These are phyloP conservation scores for Tragopan temminckii DNA, from an alignment of 2,797 vertebrate species.

Conservation along the genomic window DNA sequence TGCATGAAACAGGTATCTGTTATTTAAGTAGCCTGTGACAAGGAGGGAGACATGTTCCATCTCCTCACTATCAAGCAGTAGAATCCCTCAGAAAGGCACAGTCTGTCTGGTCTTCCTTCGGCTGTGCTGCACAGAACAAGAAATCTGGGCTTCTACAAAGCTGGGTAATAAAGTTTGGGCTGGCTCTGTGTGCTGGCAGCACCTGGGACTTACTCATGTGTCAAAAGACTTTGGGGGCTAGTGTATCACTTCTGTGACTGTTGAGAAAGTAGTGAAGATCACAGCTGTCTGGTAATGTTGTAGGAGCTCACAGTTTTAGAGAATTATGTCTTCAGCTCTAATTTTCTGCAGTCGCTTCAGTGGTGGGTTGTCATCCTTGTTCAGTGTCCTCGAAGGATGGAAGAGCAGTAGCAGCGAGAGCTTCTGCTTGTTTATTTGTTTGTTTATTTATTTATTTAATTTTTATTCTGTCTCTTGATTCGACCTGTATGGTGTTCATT, in stretches of 20 bases:
- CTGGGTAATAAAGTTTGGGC: neutral
- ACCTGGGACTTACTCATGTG: neutral
- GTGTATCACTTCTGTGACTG: neutral
- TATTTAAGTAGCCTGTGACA: neutral
- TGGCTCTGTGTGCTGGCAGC: neutral
- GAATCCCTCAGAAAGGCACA: neutral
- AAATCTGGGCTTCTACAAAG: neutral
- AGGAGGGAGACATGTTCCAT: neutral
- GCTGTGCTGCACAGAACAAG: neutral
- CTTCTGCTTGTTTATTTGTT: neutral
- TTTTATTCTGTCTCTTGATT: neutral
- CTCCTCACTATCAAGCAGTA: neutral
- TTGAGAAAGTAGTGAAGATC: neutral
- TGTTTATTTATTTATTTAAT: neutral
- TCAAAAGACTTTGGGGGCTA: neutral
- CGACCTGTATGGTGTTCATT: rapidly evolving
- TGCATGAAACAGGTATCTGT: neutral
- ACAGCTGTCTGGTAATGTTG: neutral
- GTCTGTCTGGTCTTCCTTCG: neutral
- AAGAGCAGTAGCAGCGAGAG: neutral
- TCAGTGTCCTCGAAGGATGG: neutral
- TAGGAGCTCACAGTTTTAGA: neutral
- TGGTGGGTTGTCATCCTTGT: neutral
- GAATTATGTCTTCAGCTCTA: neutral
- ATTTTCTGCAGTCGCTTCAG: neutral